Evolutionary conservation across 2,113 vertebrate genomes (phyloP).

Genomic region (Mionectes macconnelli): DNA sequence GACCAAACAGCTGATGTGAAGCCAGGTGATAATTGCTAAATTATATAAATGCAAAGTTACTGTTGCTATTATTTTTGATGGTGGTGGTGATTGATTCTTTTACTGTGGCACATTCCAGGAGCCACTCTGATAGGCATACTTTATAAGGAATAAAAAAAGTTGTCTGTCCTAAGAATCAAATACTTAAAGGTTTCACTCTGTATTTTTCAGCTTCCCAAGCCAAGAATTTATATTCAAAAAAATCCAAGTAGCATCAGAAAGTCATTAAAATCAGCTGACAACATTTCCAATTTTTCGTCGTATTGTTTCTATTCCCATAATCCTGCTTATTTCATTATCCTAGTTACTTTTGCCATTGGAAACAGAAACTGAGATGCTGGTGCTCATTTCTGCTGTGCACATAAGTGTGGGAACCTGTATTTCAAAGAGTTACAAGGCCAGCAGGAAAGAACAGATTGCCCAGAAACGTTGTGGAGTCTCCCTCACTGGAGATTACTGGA

Average conservation of each 20-base stretch:
- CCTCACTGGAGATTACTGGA: not conserved
- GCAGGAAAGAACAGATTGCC: not conserved
- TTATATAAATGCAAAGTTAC: not conserved
- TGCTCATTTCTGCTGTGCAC: not conserved
- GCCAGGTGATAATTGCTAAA: not conserved
- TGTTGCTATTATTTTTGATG: not conserved
- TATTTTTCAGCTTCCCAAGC: not conserved
- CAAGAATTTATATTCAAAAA: not conserved
- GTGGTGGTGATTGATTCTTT: not conserved
- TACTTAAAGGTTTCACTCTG: not conserved
- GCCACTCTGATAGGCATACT: not conserved
- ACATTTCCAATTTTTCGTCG: not conserved
- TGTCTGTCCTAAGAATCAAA: not conserved
- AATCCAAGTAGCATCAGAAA: not conserved
- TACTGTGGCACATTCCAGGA: not conserved
- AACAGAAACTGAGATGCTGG: not conserved
- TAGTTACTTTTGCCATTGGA: not conserved
- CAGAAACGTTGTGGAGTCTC: not conserved
- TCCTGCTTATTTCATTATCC: not conserved
- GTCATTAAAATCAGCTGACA: not conserved
- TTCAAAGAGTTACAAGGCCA: not conserved
- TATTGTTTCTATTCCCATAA: not conserved
- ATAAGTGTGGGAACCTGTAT: not conserved
- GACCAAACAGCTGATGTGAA: not conserved
- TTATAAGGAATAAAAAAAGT: not conserved